Evolutionary conservation across 2,888 invertebrate genomes (phyloP).

Genomic region (Cotesia congregata): DNA sequence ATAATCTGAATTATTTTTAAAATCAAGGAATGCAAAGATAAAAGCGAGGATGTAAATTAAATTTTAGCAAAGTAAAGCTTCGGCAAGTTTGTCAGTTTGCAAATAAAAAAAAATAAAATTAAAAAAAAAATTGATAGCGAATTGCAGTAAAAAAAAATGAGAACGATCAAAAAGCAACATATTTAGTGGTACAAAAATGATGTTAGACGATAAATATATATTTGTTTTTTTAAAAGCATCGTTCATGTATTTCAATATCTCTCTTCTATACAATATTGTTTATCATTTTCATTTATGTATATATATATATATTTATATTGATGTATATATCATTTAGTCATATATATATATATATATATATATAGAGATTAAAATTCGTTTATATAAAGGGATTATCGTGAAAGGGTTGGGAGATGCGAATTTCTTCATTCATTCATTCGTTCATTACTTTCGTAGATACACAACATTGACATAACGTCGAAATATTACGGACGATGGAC

Average conservation of each 20-base stretch:
- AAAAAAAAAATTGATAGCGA: constrained; percentile 36
- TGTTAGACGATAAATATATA: constrained; percentile 65
- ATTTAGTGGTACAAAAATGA: constrained; percentile 68
- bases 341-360: constrained; percentile 40
- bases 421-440: constrained; percentile 28
- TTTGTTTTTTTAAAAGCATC: constrained; percentile 67
- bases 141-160: constrained; percentile 49
- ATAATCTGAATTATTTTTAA: not conserved
- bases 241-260: constrained; percentile 71
- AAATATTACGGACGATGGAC: constrained; percentile 56
- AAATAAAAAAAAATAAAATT: not conserved
- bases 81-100: constrained; percentile 16
- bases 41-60: constrained; percentile 4
- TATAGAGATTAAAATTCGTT: constrained; percentile 41
- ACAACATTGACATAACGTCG: constrained; percentile 50
- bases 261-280: constrained; percentile 70
- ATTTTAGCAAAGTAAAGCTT: not conserved
- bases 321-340: constrained; percentile 34
- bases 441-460: constrained; percentile 35
- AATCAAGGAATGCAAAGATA: not conserved
- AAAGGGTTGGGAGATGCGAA: constrained; percentile 20
- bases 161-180: constrained; percentile 51
- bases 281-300: constrained; percentile 67
- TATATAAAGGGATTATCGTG: constrained; percentile 44
- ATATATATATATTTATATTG: constrained; percentile 61